Conservation (phyloP, 2,888 invertebrate species). For the Cerastoderma edule region DNA sequence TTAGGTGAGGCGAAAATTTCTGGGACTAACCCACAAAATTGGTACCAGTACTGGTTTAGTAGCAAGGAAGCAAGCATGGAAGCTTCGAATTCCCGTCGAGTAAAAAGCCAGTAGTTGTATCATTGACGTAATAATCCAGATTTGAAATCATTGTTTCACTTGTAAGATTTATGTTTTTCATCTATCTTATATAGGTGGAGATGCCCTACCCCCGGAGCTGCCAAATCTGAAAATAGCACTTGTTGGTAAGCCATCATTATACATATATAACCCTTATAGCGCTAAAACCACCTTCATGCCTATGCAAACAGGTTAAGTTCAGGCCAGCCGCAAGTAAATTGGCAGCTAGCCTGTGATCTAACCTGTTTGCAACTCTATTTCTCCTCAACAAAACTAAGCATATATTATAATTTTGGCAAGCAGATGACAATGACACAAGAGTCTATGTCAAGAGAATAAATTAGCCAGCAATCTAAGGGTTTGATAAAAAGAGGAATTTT, state of each 20-base stretch:
- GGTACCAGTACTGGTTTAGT: not conserved
- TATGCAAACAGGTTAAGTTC: too few species aligned
- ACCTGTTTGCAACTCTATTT: too few species aligned
- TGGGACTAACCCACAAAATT: not conserved
- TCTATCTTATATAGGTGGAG: slow-evolving; percentile 28
- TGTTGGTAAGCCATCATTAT: slow-evolving; percentile 76
- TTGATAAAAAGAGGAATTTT: too few species aligned
- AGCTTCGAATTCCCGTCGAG: not conserved
- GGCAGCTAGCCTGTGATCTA: too few species aligned
- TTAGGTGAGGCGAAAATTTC: not conserved
- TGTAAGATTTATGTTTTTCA: not conserved
- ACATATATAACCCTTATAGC: too few species aligned
- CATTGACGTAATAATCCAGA: not conserved
- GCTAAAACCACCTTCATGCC: too few species aligned
- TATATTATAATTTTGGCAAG: too few species aligned
- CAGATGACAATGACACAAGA: too few species aligned
- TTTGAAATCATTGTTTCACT: not conserved
- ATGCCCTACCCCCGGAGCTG: slow-evolving; percentile 41
- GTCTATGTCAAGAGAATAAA: too few species aligned
- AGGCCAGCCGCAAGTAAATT: too few species aligned
- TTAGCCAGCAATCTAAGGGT: too few species aligned
- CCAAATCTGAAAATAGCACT: slow-evolving; percentile 72
- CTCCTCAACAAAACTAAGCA: too few species aligned
- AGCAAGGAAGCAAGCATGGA: not conserved
- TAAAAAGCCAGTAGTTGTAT: not conserved